Evolutionary conservation across 2,113 vertebrate genomes (phyloP).

Genomic region (Orientallactaga bullata): DNA sequence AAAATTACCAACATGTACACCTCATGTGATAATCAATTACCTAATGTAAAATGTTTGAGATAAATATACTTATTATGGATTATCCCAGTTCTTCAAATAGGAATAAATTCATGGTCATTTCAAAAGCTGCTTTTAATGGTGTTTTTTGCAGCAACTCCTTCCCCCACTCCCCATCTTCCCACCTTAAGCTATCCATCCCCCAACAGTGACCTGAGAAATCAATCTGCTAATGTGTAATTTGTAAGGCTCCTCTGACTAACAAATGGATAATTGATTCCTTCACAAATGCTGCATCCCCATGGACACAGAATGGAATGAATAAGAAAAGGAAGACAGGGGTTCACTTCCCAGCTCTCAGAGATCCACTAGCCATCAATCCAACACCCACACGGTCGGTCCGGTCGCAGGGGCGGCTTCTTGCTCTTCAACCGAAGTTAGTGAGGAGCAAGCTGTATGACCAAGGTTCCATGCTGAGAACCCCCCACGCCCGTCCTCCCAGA

Average conservation of each 20-base stretch:
- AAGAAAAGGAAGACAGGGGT: constrained; percentile 82
- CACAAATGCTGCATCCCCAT: constrained; percentile 89
- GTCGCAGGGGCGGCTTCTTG: constrained; percentile 70
- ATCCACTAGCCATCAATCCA: constrained; percentile 77
- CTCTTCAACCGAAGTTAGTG: constrained; percentile 78
- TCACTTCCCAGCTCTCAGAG: constrained; percentile 74
- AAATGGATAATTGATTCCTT: constrained; percentile 93
- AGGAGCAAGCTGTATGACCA: constrained; percentile 67
- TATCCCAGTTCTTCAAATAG: constrained; percentile 91
- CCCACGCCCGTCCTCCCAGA: constrained; percentile 76
- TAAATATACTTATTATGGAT: constrained; percentile 89
- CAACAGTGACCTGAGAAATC: constrained; percentile 88
- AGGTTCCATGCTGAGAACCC: constrained; percentile 83
- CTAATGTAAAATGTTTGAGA: constrained; percentile 87
- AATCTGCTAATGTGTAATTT: constrained; percentile 93
- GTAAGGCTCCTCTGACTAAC: constrained; percentile 90
- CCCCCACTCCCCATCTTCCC: constrained; percentile 88
- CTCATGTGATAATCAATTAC: constrained; percentile 88
- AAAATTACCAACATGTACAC: constrained; percentile 78
- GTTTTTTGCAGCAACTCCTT: constrained; percentile 87
- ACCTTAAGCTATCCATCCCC: constrained; percentile 85
- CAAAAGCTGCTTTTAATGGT: constrained; percentile 89
- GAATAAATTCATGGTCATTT: constrained; percentile 87
- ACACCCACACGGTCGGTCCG: constrained; percentile 73
- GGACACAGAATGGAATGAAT: constrained; percentile 84